Base-by-base conservation (phyloP, 2,888 invertebrate species). In the Nymphalis urticae region DNA sequence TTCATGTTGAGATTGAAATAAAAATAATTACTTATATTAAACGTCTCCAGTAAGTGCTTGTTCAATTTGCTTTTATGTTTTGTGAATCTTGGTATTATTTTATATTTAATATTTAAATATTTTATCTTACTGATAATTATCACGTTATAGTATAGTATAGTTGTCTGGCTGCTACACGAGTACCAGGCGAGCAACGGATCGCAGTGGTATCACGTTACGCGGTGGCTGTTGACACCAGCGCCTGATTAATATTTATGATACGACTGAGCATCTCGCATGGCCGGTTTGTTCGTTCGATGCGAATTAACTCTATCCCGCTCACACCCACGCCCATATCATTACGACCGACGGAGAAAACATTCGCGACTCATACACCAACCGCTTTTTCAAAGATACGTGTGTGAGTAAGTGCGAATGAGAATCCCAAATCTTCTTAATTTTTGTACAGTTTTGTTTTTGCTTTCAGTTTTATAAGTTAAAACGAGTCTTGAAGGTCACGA, bases 231-330 rank as follows among this genome's bases (percentile, higher is more conserved):
- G 92, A 92, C 92, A 92, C 92, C 92, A 92, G 89, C 85, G 92
- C 90, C 91, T 92, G 92, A 92, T 92, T 92, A 92, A 92, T 92
- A 92, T 92, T 92, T 92, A 92, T 92, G 92, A 92, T 92, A 91
- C 88, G 89, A 84, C 88, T 87, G 90, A 91, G 89, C 90, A 92
- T 92, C 92, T 92, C 90, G 92, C 88, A 91, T 90, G 92, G 92
- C 90, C 90, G 89, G 91, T 90, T 91, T 82, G 87, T 85, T 84
- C 83, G 81, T 82, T 84, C 87, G 85, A 82, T 85, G 91, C 91
- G 86, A 91, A 90, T 90, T 85, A 84, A 80, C 82, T 82, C 84
- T 79, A 75, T 90, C 90, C 80, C 81, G 75, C 85, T 92, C 85
- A 76, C 86, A 80, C 89, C 75, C 79, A 81, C 78, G 71, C 73